A percentile compares a stretch with the other conserved stretches of the same genome.
Conservation (phyloP, 2,113 vertebrate species). For the Bubo bubo region DNA sequence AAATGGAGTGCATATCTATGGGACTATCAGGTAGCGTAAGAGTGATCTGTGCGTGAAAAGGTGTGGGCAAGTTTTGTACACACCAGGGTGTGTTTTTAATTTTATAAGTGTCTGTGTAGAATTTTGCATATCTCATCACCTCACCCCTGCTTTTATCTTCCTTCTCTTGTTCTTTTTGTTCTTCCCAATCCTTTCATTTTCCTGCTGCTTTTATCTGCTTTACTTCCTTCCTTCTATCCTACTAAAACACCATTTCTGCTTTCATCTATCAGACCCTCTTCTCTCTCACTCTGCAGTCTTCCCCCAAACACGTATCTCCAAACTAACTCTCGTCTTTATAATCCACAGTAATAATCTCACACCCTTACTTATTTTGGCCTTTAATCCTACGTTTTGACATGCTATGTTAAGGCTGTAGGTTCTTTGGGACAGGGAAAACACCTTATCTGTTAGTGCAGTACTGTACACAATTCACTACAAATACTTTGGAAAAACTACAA, state of each 20-base stretch:
- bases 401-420: not conserved
- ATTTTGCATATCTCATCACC: conserved; percentile 57
- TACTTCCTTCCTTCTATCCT: conserved; percentile 27
- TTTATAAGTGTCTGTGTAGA: conserved; percentile 41
- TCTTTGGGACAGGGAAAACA: not conserved
- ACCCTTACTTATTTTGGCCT: not conserved
- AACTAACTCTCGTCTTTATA: not conserved
- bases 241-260: conserved; percentile 1
- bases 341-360: not conserved
- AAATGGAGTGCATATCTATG: conserved; percentile 11
- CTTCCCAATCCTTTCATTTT: conserved; percentile 53
- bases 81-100: conserved; percentile 55
- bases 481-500: not conserved
- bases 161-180: conserved; percentile 28
- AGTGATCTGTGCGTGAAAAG: conserved; percentile 7
- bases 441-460: not conserved
- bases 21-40: not conserved
- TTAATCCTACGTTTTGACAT: not conserved
- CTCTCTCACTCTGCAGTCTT: not conserved
- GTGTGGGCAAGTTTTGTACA: conserved; percentile 40
- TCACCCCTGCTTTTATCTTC: conserved; percentile 54
- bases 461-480: not conserved
- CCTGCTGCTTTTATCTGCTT: conserved; percentile 37
- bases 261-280: not conserved
- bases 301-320: not conserved